Evolutionary conservation across 2,797 vertebrate genomes (phyloP), one percentile per base, ranked within the genome.

Genomic region (Tokudaia tokunoshimensis): DNA sequence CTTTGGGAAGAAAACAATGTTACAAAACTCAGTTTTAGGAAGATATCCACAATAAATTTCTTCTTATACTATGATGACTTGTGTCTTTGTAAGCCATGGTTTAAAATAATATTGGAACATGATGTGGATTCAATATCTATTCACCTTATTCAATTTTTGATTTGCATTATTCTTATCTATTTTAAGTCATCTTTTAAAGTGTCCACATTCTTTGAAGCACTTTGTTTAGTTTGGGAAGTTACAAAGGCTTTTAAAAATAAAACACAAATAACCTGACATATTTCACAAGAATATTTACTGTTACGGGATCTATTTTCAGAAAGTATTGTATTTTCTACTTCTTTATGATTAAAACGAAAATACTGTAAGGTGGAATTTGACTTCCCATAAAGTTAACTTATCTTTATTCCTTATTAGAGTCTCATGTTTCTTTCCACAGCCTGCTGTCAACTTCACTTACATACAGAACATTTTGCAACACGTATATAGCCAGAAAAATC

Each of bases 211-310:
- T 94, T 74, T 97, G 78, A 96, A 84, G 70, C 29, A 63, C n/a
- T 90, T 97, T 89, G 82, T 83, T 94, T 95, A 83, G 31, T 74
- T 67, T 63, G 47, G 47, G 61, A 94, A 80, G 29, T 50, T 92
- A 89, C 76, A 98, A 97, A 96, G 95, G 80, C 14, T 76, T 96
- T 94, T 91, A 74, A 90, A 92, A 96, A 96, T 81, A 93, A 90
- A 97, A 1, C 41, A 83, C 92, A 96, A 98, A 95, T 22, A 85
- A 79, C 14, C 47, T 96, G 93, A 52, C 96, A 97, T 37, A 78
- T 94, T 92, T 91, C 85, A 96, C 59, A 98, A 97, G 91, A 75
- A 97, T 94, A 96, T 84, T 95, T 92, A 95, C 93, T 83, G 87
- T 83, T 96, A 91, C 86, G 95, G 94, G 34, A 92, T 93, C 82